Evolutionary conservation across 2,888 invertebrate species (phyloP).

Genomic region (Candidula unifasciata): DNA sequence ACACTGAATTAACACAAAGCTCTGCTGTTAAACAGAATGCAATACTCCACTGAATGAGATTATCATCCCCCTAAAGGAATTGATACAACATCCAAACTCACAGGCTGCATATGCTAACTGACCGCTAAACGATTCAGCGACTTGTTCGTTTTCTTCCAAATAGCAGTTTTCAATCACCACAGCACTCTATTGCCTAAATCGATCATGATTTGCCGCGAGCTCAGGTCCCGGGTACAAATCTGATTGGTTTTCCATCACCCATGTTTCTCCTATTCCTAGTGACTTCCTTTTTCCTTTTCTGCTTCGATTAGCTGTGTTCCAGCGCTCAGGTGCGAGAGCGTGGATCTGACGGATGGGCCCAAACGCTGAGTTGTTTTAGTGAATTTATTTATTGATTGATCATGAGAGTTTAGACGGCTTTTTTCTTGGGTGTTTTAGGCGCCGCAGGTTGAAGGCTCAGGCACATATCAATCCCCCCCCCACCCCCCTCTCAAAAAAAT

Average conservation of each 20-base stretch:
- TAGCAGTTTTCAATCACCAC: conserved; percentile 11
- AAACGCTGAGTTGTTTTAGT: neutral
- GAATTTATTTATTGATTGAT: too few species aligned
- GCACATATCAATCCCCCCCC: too few species aligned
- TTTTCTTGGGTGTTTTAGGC: too few species aligned
- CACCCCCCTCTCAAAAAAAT: too few species aligned
- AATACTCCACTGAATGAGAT: too few species aligned
- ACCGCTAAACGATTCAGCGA: neutral
- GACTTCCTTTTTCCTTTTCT: neutral
- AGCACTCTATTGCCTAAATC: neutral
- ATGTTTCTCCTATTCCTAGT: neutral
- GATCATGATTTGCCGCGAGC: conserved; percentile 24
- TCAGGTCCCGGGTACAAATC: conserved; percentile 17
- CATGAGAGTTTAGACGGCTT: too few species aligned
- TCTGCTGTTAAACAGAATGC: too few species aligned
- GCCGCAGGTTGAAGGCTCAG: too few species aligned
- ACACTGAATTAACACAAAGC: too few species aligned
- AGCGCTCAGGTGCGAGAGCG: neutral
- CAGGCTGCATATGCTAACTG: neutral
- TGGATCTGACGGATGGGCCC: neutral
- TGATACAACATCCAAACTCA: too few species aligned
- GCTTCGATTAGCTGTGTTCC: neutral
- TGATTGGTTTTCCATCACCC: conserved; percentile 29
- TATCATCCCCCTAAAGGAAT: too few species aligned
- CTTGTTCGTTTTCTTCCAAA: neutral